Percentiles rank a stretch among this genome's conserved stretches.
These are phyloP conservation scores for Sympetrum striolatum DNA, from an alignment of 2,888 invertebrate genomes.

Conservation along the genomic window DNA sequence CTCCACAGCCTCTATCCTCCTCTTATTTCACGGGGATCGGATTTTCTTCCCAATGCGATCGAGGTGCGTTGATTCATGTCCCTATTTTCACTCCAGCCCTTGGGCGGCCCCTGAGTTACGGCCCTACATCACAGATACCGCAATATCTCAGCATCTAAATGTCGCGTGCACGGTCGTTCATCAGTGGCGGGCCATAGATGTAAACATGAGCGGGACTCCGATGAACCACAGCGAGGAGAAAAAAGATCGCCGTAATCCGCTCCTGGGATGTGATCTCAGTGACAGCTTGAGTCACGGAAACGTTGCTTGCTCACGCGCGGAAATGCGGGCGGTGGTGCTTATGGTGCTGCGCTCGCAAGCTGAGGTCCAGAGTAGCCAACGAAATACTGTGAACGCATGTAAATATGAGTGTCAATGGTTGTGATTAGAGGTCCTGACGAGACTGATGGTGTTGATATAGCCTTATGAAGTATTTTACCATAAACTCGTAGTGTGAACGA, in stretches of 20 bases:
- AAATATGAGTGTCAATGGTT: no score
- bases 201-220: neutral
- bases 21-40: neutral
- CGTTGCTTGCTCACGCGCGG: neutral
- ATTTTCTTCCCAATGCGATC: neutral
- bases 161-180: slow-evolving; percentile 33
- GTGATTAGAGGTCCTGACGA: no score
- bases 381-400: no score
- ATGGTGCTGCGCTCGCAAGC: no score
- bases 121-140: slow-evolving; percentile 7
- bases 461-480: no score
- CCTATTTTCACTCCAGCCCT: neutral
- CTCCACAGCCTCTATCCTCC: neutral
- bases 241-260: neutral
- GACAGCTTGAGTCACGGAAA: neutral
- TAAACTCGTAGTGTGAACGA: no score
- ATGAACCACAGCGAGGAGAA: neutral
- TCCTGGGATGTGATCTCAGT: neutral
- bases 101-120: neutral
- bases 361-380: no score
- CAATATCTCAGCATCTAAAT: slow-evolving; percentile 32
- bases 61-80: neutral
- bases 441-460: no score
- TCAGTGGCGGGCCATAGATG: neutral
- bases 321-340: no score